phyloP scores from a whole-genome alignment of 2,888 invertebrate species.

The Lycocerus yunnanus region DNA sequence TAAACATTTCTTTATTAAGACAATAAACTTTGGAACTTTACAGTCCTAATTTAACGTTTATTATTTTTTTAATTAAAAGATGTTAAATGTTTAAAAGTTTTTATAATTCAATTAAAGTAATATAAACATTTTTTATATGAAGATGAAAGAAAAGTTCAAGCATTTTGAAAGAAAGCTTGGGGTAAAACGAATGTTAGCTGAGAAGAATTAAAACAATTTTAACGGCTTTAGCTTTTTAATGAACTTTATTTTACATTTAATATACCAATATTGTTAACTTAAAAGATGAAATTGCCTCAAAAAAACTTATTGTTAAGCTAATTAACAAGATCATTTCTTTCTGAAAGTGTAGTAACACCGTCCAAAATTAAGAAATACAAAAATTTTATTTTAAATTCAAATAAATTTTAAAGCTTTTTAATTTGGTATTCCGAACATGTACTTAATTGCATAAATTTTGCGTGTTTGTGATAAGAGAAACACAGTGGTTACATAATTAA shows the following conservation, averaged over 20 bases:
- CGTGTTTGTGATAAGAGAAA: constrained; percentile 11
- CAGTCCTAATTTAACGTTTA: neutral
- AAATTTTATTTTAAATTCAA: constrained; percentile 1
- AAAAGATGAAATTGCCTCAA: neutral
- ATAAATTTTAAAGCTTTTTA: constrained; percentile 8
- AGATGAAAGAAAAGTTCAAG: neutral
- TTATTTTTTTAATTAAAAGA: neutral
- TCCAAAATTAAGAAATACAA: neutral
- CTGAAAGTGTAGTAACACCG: neutral
- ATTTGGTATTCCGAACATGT: constrained; percentile 12
- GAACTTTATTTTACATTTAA: neutral
- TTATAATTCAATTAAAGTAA: neutral
- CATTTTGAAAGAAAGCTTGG: constrained; percentile 23
- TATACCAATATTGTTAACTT: neutral
- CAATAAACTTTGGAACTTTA: neutral
- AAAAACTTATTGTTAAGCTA: neutral
- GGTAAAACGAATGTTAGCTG: constrained; percentile 34
- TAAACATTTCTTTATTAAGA: neutral
- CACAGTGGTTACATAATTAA: constrained; percentile 11
- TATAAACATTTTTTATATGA: neutral
- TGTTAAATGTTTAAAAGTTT: neutral
- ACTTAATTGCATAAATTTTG: constrained; percentile 12
- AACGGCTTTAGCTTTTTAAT: constrained; percentile 27
- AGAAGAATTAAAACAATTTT: constrained; percentile 32
- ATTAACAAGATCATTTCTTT: neutral